Base-by-base conservation (phyloP, 2,888 invertebrate species). In the Azorinus chamasolen region DNA sequence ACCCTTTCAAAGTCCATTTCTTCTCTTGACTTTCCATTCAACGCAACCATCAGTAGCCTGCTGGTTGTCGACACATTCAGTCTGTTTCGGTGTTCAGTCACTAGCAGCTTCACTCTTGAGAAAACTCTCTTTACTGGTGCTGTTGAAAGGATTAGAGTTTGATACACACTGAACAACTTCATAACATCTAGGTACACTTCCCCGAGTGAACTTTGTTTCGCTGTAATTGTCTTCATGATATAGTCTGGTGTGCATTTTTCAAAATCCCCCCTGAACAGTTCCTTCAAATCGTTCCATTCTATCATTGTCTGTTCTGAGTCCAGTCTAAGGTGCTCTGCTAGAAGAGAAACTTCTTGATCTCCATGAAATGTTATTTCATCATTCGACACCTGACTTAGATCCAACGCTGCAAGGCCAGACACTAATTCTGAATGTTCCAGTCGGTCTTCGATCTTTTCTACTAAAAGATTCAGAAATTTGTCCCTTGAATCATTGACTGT, bases 51-150 rank as follows among this genome's bases (percentile, higher is more conserved):
- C 14, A 63, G 41, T 1, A 63, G 53, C 25, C 57, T 64, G 45
- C 41, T 78, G 20, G 58, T 63, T 4, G 72, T 72, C 1, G 22
- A 6, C 12, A 72, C 72, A n/a, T 41, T 18, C 2, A 68, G 22
- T 20, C 77, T 58, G 55, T 77, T 66, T 20, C 71, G 66, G 59
- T 72, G 77, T 0, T 55, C 39, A 2, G 69, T 76, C 1, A 76
- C 71, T 20, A 58, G 68, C 8, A 78, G 41, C n/a, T 72, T 43
- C 5, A 72, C 77, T 22, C 27, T 43, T 2, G 71, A 66, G 37
- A 72, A 77, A 32, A 32, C 10, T 32, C 32, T 32, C 32, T 78
- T 69, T 5, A 65, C 72, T 24, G 72, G 53, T 1, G 77, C 62
- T 18, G 69, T 77, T 43, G 72, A 68, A 2, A 77, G 32, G 37